These are phyloP conservation scores for Aurelia sp. DNA, from an alignment of 30 jellyfish, hydroid and myxozoan species.

Conservation along the genomic window DNA sequence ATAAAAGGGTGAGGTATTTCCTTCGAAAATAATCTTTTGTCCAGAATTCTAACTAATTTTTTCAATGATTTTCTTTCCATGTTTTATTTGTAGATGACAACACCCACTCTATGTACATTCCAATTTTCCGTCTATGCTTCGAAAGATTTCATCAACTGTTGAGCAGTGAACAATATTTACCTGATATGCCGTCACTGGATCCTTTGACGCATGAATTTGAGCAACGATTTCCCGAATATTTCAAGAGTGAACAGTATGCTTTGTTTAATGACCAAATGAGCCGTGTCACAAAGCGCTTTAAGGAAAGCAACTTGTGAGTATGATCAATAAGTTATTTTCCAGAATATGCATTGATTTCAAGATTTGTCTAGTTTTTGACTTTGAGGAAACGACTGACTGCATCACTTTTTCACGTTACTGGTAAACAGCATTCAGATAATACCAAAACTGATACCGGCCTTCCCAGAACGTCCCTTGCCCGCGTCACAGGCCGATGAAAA, in stretches of 20 bases:
- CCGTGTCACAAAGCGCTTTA: constrained; percentile 44
- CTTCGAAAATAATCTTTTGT: no score
- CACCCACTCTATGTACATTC: constrained; percentile 33
- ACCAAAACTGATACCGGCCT: no score
- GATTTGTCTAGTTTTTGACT: no score
- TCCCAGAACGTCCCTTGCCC: not conserved
- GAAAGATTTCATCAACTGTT: constrained; percentile 62
- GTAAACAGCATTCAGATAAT: no score
- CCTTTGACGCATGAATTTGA: constrained; percentile 69
- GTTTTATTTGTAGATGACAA: constrained; percentile 34
- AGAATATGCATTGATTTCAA: not conserved
- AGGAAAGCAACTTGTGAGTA: constrained; percentile 55
- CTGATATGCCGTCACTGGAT: constrained; percentile 69
- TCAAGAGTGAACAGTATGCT: constrained; percentile 57
- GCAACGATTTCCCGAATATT: constrained; percentile 51
- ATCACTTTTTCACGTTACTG: no score
- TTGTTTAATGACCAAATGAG: constrained; percentile 50
- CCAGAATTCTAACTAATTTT: no score
- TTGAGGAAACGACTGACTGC: no score
- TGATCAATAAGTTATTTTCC: not conserved
- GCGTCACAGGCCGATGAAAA: not conserved
- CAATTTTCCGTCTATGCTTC: constrained; percentile 71
- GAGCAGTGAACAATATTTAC: constrained; percentile 31
- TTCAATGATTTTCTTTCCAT: no score
- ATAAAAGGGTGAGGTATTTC: no score